Percentiles rank a stretch among this genome's conserved stretches.
Conservation (phyloP, 1,140 invertebrate species). For the Chironomus striatipennis region DNA sequence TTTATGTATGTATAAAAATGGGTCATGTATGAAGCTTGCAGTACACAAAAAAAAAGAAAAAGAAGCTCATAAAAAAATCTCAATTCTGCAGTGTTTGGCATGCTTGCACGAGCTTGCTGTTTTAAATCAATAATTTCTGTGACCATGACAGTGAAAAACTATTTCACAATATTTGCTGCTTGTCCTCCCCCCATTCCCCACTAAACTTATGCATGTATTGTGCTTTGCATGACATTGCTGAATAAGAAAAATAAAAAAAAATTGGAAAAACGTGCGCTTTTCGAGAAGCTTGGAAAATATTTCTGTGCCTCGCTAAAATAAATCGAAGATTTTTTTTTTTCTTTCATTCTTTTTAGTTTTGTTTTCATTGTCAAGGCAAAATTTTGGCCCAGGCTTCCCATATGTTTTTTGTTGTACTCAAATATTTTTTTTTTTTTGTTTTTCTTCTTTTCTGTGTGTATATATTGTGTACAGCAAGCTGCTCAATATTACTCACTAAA, state of each 20-base stretch:
- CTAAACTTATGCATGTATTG: not conserved
- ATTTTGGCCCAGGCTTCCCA: slow-evolving; percentile 2
- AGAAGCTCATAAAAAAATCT: not conserved
- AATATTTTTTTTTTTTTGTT: no score
- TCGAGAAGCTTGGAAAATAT: not conserved
- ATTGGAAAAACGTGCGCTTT: not conserved
- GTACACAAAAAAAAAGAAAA: not conserved
- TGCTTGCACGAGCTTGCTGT: not conserved
- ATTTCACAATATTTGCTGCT: no score
- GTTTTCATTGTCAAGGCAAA: slow-evolving; percentile 12
- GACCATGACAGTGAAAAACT: not conserved
- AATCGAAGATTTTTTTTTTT: not conserved
- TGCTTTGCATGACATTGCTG: not conserved
- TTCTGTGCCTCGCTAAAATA: not conserved
- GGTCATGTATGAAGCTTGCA: not conserved
- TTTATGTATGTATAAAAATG: not conserved
- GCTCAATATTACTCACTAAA: not conserved
- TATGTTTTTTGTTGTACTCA: slow-evolving; percentile 14
- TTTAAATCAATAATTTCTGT: not conserved
- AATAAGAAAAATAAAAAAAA: not conserved
- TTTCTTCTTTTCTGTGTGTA: not conserved
- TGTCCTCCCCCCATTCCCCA: no score
- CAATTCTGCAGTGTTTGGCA: not conserved
- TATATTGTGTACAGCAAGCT: not conserved
- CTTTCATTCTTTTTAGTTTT: not conserved